phyloP scores from a whole-genome alignment of 2,113 vertebrate species.

The Nannobrachium achirus region DNA sequence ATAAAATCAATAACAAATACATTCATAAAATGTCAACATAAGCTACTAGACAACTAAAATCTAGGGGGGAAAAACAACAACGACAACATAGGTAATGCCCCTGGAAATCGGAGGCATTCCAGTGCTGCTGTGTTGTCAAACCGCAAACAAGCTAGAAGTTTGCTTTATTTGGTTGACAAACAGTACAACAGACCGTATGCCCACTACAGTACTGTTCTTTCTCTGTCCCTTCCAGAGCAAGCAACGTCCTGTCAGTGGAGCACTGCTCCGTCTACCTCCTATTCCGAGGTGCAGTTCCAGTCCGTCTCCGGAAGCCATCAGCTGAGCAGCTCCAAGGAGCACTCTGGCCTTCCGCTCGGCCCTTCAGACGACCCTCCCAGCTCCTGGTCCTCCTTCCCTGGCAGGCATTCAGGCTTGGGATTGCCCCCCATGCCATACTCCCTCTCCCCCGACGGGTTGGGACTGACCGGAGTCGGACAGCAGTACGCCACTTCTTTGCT shows the following conservation, averaged over 20 bases:
- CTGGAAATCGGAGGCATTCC: no score
- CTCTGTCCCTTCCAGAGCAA: slow-evolving; percentile 50
- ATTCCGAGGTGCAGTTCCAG: slow-evolving; percentile 28
- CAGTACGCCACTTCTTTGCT: slow-evolving; percentile 83
- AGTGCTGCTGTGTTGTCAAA: no score
- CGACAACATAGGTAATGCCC: no score
- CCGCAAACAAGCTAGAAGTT: no score
- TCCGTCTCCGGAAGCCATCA: slow-evolving; percentile 33
- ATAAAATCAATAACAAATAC: no score
- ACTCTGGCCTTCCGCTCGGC: slow-evolving; percentile 16
- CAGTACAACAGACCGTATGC: not conserved
- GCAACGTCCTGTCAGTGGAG: slow-evolving; percentile 35
- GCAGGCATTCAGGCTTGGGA: slow-evolving; percentile 41
- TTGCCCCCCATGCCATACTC: slow-evolving; percentile 59
- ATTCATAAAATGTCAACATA: no score
- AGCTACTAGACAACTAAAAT: no score
- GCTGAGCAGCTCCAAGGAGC: slow-evolving; percentile 9
- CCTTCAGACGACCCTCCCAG: slow-evolving; percentile 34
- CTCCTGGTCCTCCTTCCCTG: slow-evolving; percentile 50
- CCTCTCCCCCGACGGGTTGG: slow-evolving; percentile 55
- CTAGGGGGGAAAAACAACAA: no score
- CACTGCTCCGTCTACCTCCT: slow-evolving; percentile 17
- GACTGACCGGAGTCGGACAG: slow-evolving; percentile 65
- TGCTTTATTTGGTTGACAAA: no score
- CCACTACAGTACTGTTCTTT: slow-evolving; percentile 1